Evolutionary conservation across 2,888 invertebrate species (phyloP).

Genomic region (Dione vanillae): DNA sequence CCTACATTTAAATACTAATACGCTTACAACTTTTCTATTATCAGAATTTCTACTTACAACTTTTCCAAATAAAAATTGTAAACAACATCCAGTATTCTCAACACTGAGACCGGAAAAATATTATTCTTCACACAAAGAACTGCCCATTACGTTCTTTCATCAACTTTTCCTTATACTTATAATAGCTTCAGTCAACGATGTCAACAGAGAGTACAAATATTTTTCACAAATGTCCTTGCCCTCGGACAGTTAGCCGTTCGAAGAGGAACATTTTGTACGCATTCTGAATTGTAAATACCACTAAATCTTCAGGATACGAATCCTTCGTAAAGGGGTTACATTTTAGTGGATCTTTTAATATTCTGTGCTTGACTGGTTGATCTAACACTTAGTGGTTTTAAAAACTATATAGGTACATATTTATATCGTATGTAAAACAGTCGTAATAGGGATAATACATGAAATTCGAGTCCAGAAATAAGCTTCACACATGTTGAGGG

Average conservation of each 20-base stretch:
- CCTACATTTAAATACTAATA: no score
- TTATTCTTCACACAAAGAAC: not conserved
- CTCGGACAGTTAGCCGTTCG: not conserved
- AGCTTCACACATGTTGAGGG: not conserved
- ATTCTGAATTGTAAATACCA: constrained; percentile 14
- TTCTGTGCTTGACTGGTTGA: not conserved
- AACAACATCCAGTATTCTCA: not conserved
- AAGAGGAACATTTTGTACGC: not conserved
- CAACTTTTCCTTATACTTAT: not conserved
- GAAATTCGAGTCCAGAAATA: not conserved
- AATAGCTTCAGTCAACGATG: not conserved
- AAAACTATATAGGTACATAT: no score
- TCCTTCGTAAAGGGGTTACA: not conserved
- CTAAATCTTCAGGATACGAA: not conserved
- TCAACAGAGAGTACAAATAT: constrained; percentile 2
- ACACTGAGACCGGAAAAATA: constrained; percentile 6
- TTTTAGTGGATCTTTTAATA: not conserved
- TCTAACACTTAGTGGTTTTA: not conserved
- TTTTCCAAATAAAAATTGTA: no score
- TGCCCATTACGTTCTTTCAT: not conserved
- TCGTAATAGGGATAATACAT: constrained; percentile 9
- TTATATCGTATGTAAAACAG: no score
- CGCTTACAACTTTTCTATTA: no score
- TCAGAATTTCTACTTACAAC: no score
- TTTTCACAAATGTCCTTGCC: constrained; percentile 1